Base-by-base conservation (phyloP, 2,888 invertebrate genomes). In the Serrognathus titanus region DNA sequence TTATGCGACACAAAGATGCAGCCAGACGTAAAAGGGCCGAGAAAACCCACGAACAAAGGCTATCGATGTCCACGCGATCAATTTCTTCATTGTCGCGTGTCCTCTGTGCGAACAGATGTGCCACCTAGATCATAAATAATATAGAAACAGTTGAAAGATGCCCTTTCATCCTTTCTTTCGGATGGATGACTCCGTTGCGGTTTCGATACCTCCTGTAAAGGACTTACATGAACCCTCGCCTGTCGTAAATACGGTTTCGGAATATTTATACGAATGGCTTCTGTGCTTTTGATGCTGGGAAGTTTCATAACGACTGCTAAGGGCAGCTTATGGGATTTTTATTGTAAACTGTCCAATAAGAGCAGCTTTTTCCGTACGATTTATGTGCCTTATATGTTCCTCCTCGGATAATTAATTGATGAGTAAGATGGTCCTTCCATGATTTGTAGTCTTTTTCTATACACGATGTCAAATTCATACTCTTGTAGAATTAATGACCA, bases 81-180 rank as follows among this genome's bases (percentile, higher is more conserved):
- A 47, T 20, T 39, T 38, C 47, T 46, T 38, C 45, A 60, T 66
- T 64, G 63, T 65, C 67, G 68, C 67, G 66, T 67, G 68, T 66
- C 63, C 62, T 59, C 64, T 63, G 8, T n/a, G 31, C 51, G 63
- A 65, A 67, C 70, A 71, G 68, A 71, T 72, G 72, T 66, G 61
- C 56, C 59, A 63, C 63, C 61, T 45, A 59, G 63, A 66, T 71
- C 67, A 70, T 73, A 70, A 73, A 73, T 72, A 72, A 73, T 70
- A 67, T 43, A 61, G 66, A 69, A 71, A 71, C 66, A 69, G 68
- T 69, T 68, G 69, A 70, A 71, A 69, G 71, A 69, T 69, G 63
- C 64, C 69, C 65, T 71, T 73, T 72, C 68, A 71, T 68, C 57
- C 63, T 55, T 63, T 63, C 67, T 71, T 66, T 68, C 72, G 71